These are phyloP conservation scores for Zaprionus gabonicus DNA, from an alignment of 1,140 invertebrate species.

Conservation along the genomic window DNA sequence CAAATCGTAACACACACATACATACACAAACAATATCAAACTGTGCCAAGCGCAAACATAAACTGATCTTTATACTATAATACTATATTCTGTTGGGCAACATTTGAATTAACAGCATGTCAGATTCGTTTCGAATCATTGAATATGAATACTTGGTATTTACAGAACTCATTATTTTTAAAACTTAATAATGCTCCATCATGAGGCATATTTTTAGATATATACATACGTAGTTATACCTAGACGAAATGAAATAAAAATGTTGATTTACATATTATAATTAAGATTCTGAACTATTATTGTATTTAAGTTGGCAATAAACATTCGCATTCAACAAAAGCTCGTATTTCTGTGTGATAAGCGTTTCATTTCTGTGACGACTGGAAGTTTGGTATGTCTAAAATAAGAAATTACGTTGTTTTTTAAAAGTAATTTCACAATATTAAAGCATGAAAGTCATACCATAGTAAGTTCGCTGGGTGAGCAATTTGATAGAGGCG, in stretches of 20 bases:
- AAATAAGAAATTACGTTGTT: background rate
- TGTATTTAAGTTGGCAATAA: slow-evolving; percentile 43
- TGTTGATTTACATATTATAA: slow-evolving; percentile 36
- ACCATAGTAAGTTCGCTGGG: background rate
- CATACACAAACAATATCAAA: slow-evolving; percentile 2
- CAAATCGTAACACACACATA: slow-evolving; percentile 1
- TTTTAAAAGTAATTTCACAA: background rate
- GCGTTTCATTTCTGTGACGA: background rate
- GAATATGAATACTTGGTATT: slow-evolving; percentile 29
- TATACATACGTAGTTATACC: slow-evolving; percentile 17
- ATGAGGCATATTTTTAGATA: slow-evolving; percentile 39
- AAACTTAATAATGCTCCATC: slow-evolving; percentile 26
- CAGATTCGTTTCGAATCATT: slow-evolving; percentile 20
- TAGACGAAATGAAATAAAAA: slow-evolving; percentile 29
- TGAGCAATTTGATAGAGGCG: background rate
- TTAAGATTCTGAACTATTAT: slow-evolving; percentile 35
- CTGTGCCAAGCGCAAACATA: slow-evolving; percentile 62
- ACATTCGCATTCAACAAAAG: slow-evolving; percentile 35
- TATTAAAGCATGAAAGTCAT: background rate
- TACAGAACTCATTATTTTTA: slow-evolving; percentile 10
- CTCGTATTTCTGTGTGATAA: slow-evolving; percentile 3
- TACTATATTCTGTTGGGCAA: slow-evolving; percentile 12
- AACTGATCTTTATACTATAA: slow-evolving; percentile 25
- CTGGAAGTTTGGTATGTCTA: background rate
- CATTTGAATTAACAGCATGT: slow-evolving; percentile 41